Conservation (phyloP, 2,888 invertebrate species). For the Pristionchus maxplancki region DNA sequence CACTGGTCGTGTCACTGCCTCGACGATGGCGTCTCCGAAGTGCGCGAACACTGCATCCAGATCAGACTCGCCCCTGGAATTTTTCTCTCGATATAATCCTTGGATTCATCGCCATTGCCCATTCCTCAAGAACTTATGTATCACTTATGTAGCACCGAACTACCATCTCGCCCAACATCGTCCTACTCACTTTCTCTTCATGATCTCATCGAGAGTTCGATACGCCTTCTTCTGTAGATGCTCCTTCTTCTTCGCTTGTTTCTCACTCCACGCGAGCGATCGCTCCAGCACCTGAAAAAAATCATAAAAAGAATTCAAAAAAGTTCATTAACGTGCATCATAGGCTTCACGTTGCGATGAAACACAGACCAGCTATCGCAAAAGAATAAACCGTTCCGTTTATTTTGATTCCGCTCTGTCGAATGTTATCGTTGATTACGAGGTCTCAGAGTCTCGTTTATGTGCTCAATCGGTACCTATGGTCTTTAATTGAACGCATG, state of each 20-base stretch:
- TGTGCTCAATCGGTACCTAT: too few relatives aligned
- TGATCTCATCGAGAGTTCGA: constrained; percentile 71
- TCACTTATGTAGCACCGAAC: too few relatives aligned
- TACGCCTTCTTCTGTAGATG: constrained; percentile 75
- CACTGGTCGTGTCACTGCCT: constrained; percentile 42
- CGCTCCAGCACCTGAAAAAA: not conserved
- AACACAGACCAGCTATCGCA: too few relatives aligned
- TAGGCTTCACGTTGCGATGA: not conserved
- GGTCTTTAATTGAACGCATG: too few relatives aligned
- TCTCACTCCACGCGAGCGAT: constrained; percentile 34
- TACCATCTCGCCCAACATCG: too few relatives aligned
- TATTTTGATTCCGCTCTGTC: too few relatives aligned
- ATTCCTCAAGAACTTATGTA: too few relatives aligned
- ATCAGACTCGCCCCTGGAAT: constrained; percentile 36
- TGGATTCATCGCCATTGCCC: too few relatives aligned
- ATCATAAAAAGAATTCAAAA: not conserved
- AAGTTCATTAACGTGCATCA: not conserved
- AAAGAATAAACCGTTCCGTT: too few relatives aligned
- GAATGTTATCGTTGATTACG: too few relatives aligned
- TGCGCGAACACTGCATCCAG: constrained; percentile 35
- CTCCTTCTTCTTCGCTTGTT: constrained; percentile 45
- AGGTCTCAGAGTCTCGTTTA: too few relatives aligned
- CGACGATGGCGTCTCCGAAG: not conserved
- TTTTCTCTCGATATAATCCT: too few relatives aligned
- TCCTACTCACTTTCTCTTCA: constrained; percentile 61